Evolutionary conservation across 1,140 invertebrate genomes (phyloP), one percentile per base, ranked within the genome.

Genomic region (Drosophila truncata): DNA sequence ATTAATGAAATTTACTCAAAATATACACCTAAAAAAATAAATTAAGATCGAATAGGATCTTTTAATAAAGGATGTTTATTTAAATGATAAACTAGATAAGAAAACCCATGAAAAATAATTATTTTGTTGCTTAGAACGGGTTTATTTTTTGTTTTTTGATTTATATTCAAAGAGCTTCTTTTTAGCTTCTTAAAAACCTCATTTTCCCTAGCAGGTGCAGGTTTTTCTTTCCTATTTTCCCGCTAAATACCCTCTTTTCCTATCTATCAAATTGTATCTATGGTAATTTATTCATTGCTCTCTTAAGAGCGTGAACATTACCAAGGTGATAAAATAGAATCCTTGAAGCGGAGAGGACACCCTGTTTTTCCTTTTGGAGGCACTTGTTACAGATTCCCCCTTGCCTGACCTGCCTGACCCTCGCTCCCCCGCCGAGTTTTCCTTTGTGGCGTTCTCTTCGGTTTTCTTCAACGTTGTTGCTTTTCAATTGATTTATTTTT

Each of bases 401-500:
- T 11, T 20, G 20, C 7, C 13, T 20, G n/a, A 18, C 37, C 18
- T 18, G n/a, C n/a, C n/a, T n/a, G n/a, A n/a, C n/a, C 29, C 14
- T 11, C 11, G 49, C 47, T 63, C 46, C 60, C 50, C 73, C 11
- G 42, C 62, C 31, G 71, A 47, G 71, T 72, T 74, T 74, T 77
- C 41, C 55, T 77, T 44, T 78, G 74, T 67, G 63, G 47, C 66
- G 37, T 70, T 67, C 50, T 70, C 47, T 69, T 44, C 8, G 29
- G 55, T 63, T 74, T 76, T 76, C 41, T 54, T 60, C 75, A 63
- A 42, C 75, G 74, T 67, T 74, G 60, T 80, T 67, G 71, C 71
- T 73, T 82, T 63, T 67, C 80, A 88, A 87, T 83, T 87, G 83
- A 87, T 83, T 87, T 87, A 69, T 82, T 80, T 83, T 87, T 88